phyloP scores from a whole-genome alignment of 2,888 invertebrate species.

The Acanthacorydalis orientalis region DNA sequence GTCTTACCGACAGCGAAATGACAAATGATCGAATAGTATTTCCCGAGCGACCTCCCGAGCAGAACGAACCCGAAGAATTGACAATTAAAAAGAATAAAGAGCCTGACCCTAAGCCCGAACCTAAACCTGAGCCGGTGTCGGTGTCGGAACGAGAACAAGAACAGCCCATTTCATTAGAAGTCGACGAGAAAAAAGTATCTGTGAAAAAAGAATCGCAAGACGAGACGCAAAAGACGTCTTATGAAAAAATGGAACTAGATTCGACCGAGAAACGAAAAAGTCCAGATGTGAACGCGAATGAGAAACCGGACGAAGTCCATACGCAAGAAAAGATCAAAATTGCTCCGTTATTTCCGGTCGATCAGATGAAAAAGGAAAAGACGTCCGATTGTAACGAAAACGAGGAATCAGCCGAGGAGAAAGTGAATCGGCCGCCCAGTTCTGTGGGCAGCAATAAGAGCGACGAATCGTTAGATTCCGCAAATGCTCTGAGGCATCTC shows the following conservation, averaged over 20 bases:
- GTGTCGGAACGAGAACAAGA: conserved; percentile 10
- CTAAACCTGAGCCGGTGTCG: too few relatives aligned
- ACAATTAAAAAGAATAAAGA: conserved; percentile 11
- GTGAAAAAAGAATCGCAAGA: background rate
- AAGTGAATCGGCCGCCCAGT: conserved; percentile 25
- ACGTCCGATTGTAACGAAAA: conserved; percentile 13
- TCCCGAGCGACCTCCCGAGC: conserved; percentile 14
- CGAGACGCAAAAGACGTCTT: conserved; percentile 3
- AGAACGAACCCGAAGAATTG: conserved; percentile 12
- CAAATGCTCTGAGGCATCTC: conserved; percentile 57
- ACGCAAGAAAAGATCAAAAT: conserved; percentile 24
- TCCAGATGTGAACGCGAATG: conserved; percentile 26
- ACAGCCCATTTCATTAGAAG: background rate
- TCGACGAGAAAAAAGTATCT: background rate
- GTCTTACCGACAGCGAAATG: conserved; percentile 40
- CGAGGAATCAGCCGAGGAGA: conserved; percentile 24
- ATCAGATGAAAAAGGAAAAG: conserved; percentile 26
- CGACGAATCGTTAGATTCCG: conserved; percentile 41
- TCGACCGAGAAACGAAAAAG: conserved; percentile 28
- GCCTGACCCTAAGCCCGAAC: background rate
- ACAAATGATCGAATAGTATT: conserved; percentile 33
- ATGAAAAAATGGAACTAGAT: conserved; percentile 17
- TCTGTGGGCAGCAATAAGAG: conserved; percentile 36
- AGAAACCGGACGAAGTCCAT: conserved; percentile 19
- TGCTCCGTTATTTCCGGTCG: conserved; percentile 24